Evolutionary conservation across 2,888 invertebrate genomes (phyloP).

Genomic region (Drosophila atripex): DNA sequence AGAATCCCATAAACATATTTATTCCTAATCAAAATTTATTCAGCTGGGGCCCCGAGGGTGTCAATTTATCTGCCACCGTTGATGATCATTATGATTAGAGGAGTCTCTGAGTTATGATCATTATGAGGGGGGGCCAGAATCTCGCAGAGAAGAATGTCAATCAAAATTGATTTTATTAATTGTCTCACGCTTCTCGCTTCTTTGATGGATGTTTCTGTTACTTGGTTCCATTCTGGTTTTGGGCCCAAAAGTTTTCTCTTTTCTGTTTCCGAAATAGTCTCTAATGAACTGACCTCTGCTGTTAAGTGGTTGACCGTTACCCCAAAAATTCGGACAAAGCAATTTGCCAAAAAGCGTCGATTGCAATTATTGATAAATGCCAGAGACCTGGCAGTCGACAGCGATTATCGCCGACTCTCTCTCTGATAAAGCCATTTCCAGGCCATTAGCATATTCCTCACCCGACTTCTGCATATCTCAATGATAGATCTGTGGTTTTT

Average conservation of each 20-base stretch:
- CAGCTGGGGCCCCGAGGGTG: conserved; percentile 61
- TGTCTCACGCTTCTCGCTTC: conserved; percentile 39
- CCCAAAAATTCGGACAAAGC: conserved; percentile 26
- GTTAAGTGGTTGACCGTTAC: conserved; percentile 37
- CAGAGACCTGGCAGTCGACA: no score
- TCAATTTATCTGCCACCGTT: conserved; percentile 70
- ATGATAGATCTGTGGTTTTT: conserved; percentile 16
- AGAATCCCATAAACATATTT: conserved; percentile 30
- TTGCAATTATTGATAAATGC: neutral
- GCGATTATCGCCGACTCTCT: neutral
- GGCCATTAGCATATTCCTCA: conserved; percentile 27
- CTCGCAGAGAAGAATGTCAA: conserved; percentile 57
- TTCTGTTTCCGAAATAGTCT: conserved; percentile 4
- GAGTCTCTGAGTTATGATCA: conserved; percentile 36
- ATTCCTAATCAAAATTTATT: conserved; percentile 62
- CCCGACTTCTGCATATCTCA: conserved; percentile 16
- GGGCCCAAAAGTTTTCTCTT: conserved; percentile 9
- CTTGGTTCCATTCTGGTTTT: conserved; percentile 3
- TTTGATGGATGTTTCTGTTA: conserved; percentile 29
- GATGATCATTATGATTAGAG: conserved; percentile 45
- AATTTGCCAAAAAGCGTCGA: conserved; percentile 27
- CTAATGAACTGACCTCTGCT: conserved; percentile 32
- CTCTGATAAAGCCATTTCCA: conserved; percentile 22
- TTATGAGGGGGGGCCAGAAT: conserved; percentile 36
- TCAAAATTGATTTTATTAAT: conserved; percentile 69